Conservation (phyloP, 2,113 vertebrate species). For the Chloroceryle aenea region DNA sequence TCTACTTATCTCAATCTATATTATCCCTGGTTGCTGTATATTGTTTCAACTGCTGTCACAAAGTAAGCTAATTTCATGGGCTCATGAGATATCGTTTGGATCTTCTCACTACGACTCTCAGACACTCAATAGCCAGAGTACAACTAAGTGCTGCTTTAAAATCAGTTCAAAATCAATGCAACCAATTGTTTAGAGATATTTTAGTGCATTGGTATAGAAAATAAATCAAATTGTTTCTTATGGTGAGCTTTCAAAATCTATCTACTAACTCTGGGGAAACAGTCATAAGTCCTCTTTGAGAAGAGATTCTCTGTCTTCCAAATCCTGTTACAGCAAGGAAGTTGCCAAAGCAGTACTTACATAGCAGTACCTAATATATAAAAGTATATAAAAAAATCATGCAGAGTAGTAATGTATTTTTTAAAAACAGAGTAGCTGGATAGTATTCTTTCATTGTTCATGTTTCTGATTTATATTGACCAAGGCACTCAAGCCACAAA, state of each 20-base stretch:
- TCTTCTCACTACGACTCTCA: neutral
- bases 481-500: neutral
- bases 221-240: neutral
- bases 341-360: neutral
- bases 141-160: neutral
- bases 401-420: neutral
- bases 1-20: neutral
- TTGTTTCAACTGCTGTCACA: neutral
- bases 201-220: neutral
- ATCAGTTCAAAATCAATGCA: neutral
- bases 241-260: neutral
- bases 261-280: neutral
- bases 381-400: neutral
- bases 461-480: slow-evolving; percentile 3
- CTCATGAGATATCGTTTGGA: neutral
- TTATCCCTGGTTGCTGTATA: neutral
- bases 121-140: neutral
- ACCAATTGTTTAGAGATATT: neutral
- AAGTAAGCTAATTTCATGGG: neutral
- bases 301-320: neutral
- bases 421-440: neutral
- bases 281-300: neutral
- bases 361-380: neutral
- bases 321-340: neutral
- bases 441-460: neutral